These are phyloP conservation scores for Odiellus spinosus DNA, from an alignment of 2,888 invertebrate species.

Conservation along the genomic window DNA sequence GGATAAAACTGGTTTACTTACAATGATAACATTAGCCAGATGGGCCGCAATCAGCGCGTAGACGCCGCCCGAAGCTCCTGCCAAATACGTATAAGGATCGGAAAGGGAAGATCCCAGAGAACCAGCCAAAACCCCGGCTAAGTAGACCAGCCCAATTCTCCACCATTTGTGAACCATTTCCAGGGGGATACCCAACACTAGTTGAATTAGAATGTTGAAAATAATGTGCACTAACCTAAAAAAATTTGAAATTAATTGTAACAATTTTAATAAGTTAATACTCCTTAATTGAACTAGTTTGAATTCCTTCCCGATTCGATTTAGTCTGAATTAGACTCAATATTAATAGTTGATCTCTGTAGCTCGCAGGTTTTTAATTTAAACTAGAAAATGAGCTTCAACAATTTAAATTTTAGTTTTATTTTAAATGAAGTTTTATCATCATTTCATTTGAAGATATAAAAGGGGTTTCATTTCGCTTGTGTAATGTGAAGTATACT, in stretches of 20 bases:
- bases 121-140: conserved; percentile 69
- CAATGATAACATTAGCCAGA: conserved; percentile 76
- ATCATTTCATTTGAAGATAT: no score
- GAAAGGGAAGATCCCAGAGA: conserved; percentile 34
- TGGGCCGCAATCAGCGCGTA: conserved; percentile 88
- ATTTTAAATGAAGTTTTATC: no score
- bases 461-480: no score
- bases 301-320: no score
- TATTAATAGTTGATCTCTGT: no score
- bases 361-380: no score
- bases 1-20: conserved; percentile 35
- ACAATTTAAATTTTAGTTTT: no score
- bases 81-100: conserved; percentile 49
- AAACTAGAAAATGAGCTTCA: no score
- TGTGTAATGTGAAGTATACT: no score
- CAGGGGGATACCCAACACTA: conserved; percentile 79
- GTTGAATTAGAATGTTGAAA: conserved; percentile 78
- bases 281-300: no score
- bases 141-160: conserved; percentile 67
- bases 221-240: conserved; percentile 45
- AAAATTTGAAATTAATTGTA: not conserved
- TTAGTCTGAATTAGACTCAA: no score
- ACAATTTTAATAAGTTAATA: not conserved
- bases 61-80: conserved; percentile 89
- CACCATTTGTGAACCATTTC: conserved; percentile 95